Evolutionary conservation across 2,888 invertebrate genomes (phyloP).

Genomic region (Leptinotarsa tumamoca): DNA sequence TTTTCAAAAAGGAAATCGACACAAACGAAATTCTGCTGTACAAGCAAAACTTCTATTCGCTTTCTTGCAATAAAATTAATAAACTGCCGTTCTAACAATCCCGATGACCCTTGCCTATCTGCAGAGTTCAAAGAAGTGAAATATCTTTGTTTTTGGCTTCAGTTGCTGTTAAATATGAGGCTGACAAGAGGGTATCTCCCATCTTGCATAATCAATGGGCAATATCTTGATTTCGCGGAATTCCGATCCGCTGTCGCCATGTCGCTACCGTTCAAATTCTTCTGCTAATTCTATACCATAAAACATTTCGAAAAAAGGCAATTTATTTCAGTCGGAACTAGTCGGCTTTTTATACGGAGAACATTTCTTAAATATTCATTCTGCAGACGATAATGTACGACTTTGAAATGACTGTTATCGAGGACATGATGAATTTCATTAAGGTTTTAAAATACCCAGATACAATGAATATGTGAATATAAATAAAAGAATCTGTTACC

Average conservation of each 20-base stretch:
- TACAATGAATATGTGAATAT: neutral
- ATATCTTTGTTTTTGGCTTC: conserved; percentile 40
- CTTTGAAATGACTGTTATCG: conserved; percentile 23
- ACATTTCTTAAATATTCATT: conserved; percentile 36
- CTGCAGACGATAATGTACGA: conserved; percentile 33
- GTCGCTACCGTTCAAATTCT: conserved; percentile 51
- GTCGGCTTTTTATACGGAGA: conserved; percentile 23
- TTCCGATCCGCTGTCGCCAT: conserved; percentile 35
- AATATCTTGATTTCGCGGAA: conserved; percentile 50
- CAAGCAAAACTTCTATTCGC: too few species aligned
- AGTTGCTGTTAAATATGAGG: conserved; percentile 38
- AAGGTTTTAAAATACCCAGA: neutral
- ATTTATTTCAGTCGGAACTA: conserved; percentile 30
- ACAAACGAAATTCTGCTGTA: too few species aligned
- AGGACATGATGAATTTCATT: neutral
- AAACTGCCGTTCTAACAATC: neutral
- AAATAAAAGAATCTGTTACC: too few species aligned
- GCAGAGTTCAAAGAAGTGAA: conserved; percentile 17
- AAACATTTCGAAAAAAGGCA: conserved; percentile 16
- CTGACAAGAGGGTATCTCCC: conserved; percentile 37
- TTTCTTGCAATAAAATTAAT: neutral
- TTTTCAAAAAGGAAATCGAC: too few species aligned
- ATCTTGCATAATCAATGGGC: conserved; percentile 47
- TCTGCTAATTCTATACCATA: conserved; percentile 38
- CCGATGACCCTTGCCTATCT: conserved; percentile 12